Percentiles rank a stretch among this genome's conserved stretches.
Evolutionary conservation across 1,140 invertebrate species (phyloP).

Genomic region (Proctacanthus coquilletti): DNA sequence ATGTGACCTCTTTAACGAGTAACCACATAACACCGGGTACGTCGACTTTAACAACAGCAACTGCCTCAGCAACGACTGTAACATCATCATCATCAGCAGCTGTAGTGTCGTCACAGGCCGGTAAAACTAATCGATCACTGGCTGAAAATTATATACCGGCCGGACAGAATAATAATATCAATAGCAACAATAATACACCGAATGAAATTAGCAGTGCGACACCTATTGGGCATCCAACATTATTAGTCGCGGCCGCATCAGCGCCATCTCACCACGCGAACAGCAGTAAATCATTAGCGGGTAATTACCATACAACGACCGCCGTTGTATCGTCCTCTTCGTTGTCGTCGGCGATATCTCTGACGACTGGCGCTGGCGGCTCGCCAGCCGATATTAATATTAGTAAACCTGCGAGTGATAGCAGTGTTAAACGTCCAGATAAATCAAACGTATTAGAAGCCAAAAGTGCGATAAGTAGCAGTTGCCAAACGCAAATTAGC

Average conservation of each 20-base stretch:
- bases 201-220: not conserved
- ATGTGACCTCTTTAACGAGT: conserved; percentile 57
- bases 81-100: conserved; percentile 11
- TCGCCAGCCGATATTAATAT: too few species aligned
- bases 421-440: too few species aligned
- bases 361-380: too few species aligned
- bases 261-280: not conserved
- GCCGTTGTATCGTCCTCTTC: not conserved
- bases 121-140: not conserved
- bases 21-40: conserved; percentile 39
- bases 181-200: not conserved
- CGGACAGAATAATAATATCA: too few species aligned
- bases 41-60: conserved; percentile 36
- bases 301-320: not conserved
- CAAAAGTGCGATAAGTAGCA: too few species aligned
- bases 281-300: not conserved
- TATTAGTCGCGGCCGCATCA: not conserved
- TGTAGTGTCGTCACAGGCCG: conserved; percentile 5
- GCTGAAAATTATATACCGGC: not conserved
- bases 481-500: too few species aligned
- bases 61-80: conserved; percentile 28
- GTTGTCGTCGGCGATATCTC: not conserved
- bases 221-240: not conserved
- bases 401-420: too few species aligned
- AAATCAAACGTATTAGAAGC: too few species aligned